phyloP scores from a whole-genome alignment of 2,888 invertebrate genomes.

The Conomelus anceps region DNA sequence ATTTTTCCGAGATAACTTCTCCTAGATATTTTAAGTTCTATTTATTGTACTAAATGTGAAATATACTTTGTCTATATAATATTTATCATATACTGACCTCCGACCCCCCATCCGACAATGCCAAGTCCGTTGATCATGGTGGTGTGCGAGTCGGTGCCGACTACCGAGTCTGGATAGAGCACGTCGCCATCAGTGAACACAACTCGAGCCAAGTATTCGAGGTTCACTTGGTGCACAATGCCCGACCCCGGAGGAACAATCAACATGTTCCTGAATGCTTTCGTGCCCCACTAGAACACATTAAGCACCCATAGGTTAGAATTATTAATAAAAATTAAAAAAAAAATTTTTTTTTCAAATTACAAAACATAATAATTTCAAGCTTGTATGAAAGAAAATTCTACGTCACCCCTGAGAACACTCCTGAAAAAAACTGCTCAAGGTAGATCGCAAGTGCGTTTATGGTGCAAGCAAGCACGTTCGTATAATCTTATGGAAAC shows the following conservation, averaged over 20 bases:
- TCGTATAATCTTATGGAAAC: too few relatives aligned
- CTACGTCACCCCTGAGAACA: too few relatives aligned
- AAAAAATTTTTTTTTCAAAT: too few relatives aligned
- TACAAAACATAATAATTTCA: neutral
- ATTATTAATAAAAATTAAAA: neutral
- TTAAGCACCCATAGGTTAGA: too few relatives aligned
- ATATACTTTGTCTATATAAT: too few relatives aligned
- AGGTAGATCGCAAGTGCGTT: too few relatives aligned
- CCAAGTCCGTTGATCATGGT: slow-evolving; percentile 98
- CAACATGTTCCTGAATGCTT: slow-evolving; percentile 89
- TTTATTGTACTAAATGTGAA: too few relatives aligned
- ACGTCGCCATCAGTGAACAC: slow-evolving; percentile 66
- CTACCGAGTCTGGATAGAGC: slow-evolving; percentile 83
- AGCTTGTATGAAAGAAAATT: neutral
- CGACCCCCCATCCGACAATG: slow-evolving; percentile 94
- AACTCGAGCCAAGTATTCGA: slow-evolving; percentile 87
- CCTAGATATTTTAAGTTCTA: too few relatives aligned
- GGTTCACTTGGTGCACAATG: slow-evolving; percentile 96
- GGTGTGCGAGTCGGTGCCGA: slow-evolving; percentile 97
- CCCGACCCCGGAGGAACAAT: slow-evolving; percentile 98
- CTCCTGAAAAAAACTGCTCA: too few relatives aligned
- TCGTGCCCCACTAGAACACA: slow-evolving; percentile 82
- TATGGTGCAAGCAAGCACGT: too few relatives aligned
- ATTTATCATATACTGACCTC: slow-evolving; percentile 50
- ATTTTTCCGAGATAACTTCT: too few relatives aligned